Evolutionary conservation across 1,140 invertebrate species (phyloP), one percentile per base, ranked within the genome.

Genomic region (Drosophila varians): DNA sequence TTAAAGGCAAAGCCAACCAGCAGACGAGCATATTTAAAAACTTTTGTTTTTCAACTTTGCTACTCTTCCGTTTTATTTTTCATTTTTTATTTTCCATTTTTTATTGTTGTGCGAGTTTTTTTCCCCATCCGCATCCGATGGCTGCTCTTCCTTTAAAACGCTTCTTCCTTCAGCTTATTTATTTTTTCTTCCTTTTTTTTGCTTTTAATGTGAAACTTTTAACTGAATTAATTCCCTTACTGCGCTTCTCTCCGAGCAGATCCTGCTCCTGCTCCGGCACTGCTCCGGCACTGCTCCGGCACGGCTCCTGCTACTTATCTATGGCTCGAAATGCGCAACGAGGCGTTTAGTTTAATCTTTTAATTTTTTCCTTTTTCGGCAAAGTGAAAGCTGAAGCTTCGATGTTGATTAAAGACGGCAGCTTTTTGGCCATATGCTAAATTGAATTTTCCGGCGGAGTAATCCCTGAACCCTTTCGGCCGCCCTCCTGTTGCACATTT

Each of bases 11-110:
- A 84, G 65, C 68, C 82, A 69, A 74, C 73, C 68, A 82, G 82
- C 82, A 80, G 69, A 87, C 83, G 74, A 86, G 82, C 82, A 87
- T 87, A 87, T 87, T 87, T 87, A 87, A 87, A 87, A 87, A 87
- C 77, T 87, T 87, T 87, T 77, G 69, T 77, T 82, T 61, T 77
- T 48, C 79, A 87, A 75, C 74, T 87, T 83, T 87, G 53, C 61
- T 69, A 64, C 75, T 68, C 56, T 58, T 53, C 45, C 19, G 48
- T 42, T 23, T 34, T 14, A 47, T 55, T 57, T 42, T 23, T 34
- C 18, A 47, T 55, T 43, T 72, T 55, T 69, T 46, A 56, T 53
- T 53, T 38, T 16, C 45, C 55, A 62, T 77, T 75, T 69, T 69
- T 68, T 72, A 74, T 80, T 74, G 70, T 74, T 74, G 40, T 34